Conservation (phyloP, 2,888 invertebrate genomes). For the Drosophila glabriapex region DNA sequence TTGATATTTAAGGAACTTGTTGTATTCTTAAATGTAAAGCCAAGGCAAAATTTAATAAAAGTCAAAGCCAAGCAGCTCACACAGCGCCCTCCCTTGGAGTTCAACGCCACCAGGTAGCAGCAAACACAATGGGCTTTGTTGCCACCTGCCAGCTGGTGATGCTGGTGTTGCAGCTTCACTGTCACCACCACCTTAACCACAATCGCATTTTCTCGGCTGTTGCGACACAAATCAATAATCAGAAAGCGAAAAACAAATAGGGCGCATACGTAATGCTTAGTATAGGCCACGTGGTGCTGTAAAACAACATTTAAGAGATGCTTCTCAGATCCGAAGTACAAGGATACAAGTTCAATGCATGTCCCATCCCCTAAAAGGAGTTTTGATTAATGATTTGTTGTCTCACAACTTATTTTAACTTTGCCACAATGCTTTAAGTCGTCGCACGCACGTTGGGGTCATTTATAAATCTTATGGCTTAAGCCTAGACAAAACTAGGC, state of each 20-base stretch:
- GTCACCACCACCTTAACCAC: constrained; percentile 27
- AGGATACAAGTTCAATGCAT: constrained; percentile 2
- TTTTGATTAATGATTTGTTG: constrained; percentile 61
- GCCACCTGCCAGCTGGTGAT: constrained; percentile 52
- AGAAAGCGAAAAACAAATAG: constrained; percentile 10
- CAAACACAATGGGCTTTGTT: constrained; percentile 28
- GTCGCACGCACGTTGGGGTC: constrained; percentile 43
- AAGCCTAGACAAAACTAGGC: constrained; percentile 39
- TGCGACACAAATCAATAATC: constrained; percentile 44
- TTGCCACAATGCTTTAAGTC: constrained; percentile 48
- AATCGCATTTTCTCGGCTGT: constrained; percentile 20
- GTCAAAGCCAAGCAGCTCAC: constrained; percentile 47
- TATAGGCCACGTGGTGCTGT: constrained; percentile 29
- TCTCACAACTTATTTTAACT: constrained; percentile 54
- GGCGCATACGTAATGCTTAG: constrained; percentile 47
- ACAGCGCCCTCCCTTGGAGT: constrained; percentile 14
- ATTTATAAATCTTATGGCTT: constrained; percentile 71
- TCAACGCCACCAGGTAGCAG: background rate
- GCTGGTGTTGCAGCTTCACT: constrained; percentile 7
- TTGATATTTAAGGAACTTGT: background rate
- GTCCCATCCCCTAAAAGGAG: constrained; percentile 16
- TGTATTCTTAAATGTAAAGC: background rate
- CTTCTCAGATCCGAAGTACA: background rate
- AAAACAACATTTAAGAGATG: background rate
- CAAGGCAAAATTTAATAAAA: constrained; percentile 65